These are phyloP conservation scores for Ommatoiulus sabulosus DNA, from an alignment of 2,888 invertebrate genomes.

Conservation along the genomic window DNA sequence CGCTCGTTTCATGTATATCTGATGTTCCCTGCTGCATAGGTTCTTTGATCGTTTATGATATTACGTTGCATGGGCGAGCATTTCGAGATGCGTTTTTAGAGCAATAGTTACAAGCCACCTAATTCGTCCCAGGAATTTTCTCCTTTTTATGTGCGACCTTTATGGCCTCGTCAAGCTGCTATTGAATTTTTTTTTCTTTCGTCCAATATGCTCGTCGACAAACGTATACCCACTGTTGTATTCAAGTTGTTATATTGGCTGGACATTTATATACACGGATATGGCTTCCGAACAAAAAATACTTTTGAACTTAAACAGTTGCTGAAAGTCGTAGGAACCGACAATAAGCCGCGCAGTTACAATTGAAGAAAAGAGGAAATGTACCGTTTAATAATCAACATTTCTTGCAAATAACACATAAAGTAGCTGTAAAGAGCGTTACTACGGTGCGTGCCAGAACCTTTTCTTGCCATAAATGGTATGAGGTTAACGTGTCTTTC, in stretches of 20 bases:
- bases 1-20: background rate
- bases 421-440: too few relatives aligned
- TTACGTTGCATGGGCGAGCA: background rate
- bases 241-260: slow-evolving; percentile 28
- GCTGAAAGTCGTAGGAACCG: background rate
- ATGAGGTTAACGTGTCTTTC: too few relatives aligned
- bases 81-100: slow-evolving; percentile 37
- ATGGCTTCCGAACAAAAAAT: background rate
- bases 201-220: background rate
- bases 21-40: slow-evolving; percentile 6
- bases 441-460: too few relatives aligned
- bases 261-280: slow-evolving; percentile 9
- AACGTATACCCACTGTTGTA: slow-evolving; percentile 4
- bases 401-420: too few relatives aligned
- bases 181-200: slow-evolving; percentile 47
- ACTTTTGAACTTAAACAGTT: background rate
- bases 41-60: slow-evolving; percentile 17
- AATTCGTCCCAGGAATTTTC: slow-evolving; percentile 41
- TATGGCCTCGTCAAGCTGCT: slow-evolving; percentile 48
- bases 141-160: slow-evolving; percentile 28
- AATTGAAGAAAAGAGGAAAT: background rate
- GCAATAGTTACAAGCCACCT: slow-evolving; percentile 44
- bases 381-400: background rate
- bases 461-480: too few relatives aligned
- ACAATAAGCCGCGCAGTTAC: background rate